Evolutionary conservation across 2,888 invertebrate species (phyloP), one percentile per base, ranked within the genome.

Genomic region (Platypus cylindrus): DNA sequence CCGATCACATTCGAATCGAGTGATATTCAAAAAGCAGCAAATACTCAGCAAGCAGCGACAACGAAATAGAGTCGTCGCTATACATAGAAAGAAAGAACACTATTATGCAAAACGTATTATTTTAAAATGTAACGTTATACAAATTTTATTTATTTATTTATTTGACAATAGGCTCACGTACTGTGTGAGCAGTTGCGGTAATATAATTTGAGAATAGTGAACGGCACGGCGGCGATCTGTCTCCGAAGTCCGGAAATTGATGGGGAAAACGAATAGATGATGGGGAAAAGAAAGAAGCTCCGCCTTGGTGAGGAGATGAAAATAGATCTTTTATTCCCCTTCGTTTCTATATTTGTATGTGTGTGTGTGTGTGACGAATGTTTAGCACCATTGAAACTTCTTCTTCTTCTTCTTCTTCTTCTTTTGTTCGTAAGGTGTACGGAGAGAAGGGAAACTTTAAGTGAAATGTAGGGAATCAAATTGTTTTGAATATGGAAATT

Each of bases 121-220:
- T 59, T 60, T 60, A 60, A 60, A 60, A 60, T 56, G 60, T 60
- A 59, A 60, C 60, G 57, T 59, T 60, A 61, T 59, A 54, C 60
- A 60, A 61, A 60, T 59, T 58, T 60, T 59, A 61, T 60, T 62
- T 62, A 62, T 60, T 62, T 62, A 62, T 63, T 60, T 62, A 60
- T 62, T 63, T 63, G 59, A 60, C 60, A 63, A 63, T 62, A 61
- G 62, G 60, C 60, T 62, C 63, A 63, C 63, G 63, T 63, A 58
- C 54, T 36, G 47, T 41, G 51, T 48, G 51, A 49, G 51, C 53
- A 58, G 57, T 56, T 56, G 58, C 49, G 57, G 59, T 62, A 61
- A 62, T 59, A 55, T 52, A 60, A 62, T 62, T 62, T 61, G 58
- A 54, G 58, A 56, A 57, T 58, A 56, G 57, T 56, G 59, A 57